These are phyloP conservation scores for Drosophila siamana DNA, from an alignment of 2,888 invertebrate species.

Conservation along the genomic window DNA sequence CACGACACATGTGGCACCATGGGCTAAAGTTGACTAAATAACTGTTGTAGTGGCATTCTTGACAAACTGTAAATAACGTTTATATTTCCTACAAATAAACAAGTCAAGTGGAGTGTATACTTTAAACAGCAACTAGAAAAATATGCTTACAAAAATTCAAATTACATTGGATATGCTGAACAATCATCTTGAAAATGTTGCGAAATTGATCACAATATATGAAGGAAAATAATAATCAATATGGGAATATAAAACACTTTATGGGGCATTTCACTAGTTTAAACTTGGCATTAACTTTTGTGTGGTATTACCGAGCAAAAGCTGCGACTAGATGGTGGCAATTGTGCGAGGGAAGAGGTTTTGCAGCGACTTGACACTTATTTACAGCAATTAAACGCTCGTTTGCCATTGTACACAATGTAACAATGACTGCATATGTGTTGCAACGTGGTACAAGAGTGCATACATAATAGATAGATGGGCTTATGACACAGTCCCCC, in stretches of 20 bases:
- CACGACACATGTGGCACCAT: conserved; percentile 24
- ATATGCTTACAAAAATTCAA: no score
- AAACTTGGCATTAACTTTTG: conserved; percentile 17
- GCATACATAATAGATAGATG: conserved; percentile 9
- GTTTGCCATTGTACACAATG: conserved; percentile 48
- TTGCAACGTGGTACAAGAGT: background rate
- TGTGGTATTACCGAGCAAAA: background rate
- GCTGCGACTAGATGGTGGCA: conserved; percentile 7
- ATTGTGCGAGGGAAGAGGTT: conserved; percentile 21
- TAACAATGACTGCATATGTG: conserved; percentile 33
- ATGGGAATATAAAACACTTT: background rate
- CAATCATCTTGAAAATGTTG: no score
- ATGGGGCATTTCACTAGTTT: background rate
- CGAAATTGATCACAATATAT: no score
- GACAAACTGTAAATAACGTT: no score
- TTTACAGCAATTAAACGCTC: conserved; percentile 56
- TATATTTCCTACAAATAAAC: no score
- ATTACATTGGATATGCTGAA: no score
- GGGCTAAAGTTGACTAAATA: conserved; percentile 20
- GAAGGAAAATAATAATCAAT: no score
- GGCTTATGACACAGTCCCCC: conserved; percentile 55
- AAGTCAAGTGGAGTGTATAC: no score
- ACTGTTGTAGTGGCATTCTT: no score
- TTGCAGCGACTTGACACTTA: conserved; percentile 51
- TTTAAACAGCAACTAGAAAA: no score